Evolutionary conservation across 2,113 vertebrate genomes (phyloP), one percentile per base, ranked within the genome.

Genomic region (Zonotrichia leucophrys): DNA sequence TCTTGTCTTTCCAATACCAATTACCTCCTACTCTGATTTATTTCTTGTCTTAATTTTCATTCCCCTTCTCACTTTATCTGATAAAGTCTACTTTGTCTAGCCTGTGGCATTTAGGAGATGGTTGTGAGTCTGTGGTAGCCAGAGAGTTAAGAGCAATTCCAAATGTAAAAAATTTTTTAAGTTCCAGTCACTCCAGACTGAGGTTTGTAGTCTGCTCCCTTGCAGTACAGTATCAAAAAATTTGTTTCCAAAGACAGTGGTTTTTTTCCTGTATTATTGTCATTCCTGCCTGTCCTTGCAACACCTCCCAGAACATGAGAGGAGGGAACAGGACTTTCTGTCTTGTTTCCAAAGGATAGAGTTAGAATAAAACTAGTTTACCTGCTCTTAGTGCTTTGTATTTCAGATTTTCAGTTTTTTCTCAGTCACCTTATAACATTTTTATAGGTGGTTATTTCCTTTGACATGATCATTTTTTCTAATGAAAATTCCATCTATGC

Each of bases 271-370:
- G 0, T 42, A 4, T 22, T 42, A 33, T 5, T 50, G 10, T 50
- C 25, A 44, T 53, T 53, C 62, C 4, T 11, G 2, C 5, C 24
- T 1, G 1, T 19, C 10, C 7, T 33, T 6, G 15, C 12, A 33
- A 42, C 3, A 21, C 5, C 30, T 68, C 17, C 15, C 15, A 44
- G 28, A 59, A 15, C 12, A 23, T 28, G 33, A 44, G 27, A n/a
- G 15, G 11, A 27, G 18, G 1, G 1, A 74, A 13, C 1, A 15
- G 15, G 27, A 17, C 12, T 37, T 50, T 11, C 37, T 28, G 5
- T 35, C 18, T 15, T 60, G 4, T 75, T 78, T 58, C 10, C 55
- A 20, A 42, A 30, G 10, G 15, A 7, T 28, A 46, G 16, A 33
- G 5, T 74, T 81, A 56, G 77, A 92, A 63, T 41, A 44, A 80